Percentiles rank a stretch among this genome's conserved stretches.
Evolutionary conservation across 2,113 vertebrate species (phyloP).

Genomic region (Microcebus ravelobensis): DNA sequence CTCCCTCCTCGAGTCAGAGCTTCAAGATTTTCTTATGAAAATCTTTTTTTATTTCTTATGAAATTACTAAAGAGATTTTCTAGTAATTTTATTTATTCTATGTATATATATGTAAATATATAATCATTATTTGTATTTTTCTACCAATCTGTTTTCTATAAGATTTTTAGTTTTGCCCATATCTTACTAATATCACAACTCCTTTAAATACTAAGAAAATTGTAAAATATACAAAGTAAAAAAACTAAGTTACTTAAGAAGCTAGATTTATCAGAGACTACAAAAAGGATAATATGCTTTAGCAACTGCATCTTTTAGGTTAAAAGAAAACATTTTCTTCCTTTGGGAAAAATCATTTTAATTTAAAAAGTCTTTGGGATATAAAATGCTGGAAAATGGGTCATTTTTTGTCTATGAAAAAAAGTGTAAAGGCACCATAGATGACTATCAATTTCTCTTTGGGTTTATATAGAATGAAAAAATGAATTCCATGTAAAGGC

Average conservation of each 20-base stretch:
- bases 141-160: background rate
- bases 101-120: background rate
- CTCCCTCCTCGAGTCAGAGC: too few species aligned
- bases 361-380: background rate
- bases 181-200: background rate
- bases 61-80: background rate
- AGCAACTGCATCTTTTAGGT: background rate
- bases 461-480: background rate
- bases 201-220: background rate
- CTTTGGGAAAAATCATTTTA: conserved; percentile 11
- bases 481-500: background rate
- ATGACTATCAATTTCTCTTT: background rate
- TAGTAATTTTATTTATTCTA: background rate
- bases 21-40: too few species aligned
- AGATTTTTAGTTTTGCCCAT: background rate
- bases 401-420: background rate
- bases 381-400: background rate
- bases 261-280: background rate
- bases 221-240: background rate
- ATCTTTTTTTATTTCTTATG: too few species aligned
- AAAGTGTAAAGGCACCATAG: background rate
- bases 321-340: background rate
- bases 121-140: background rate
- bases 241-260: background rate
- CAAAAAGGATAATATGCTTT: background rate